These are phyloP conservation scores for rat (Rattus norvegicus) DNA, from an alignment of 2,113 vertebrate species.

Conservation along the genomic window GRCr8 NC_086035.1:28966501-28967000, in stretches of 20 bases:
- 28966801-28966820: not conserved
- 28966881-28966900: not conserved
- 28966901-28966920: not conserved
- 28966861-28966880: not conserved
- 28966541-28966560: conserved; percentile 15
- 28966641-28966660: not conserved
- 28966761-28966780: not conserved
- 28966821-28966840: not conserved
- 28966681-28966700: not conserved
- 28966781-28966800: not conserved
- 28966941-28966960: not conserved
- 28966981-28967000: conserved; percentile 3
- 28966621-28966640: not conserved
- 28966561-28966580: not conserved
- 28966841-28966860: not conserved
- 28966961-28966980: conserved; percentile 12
- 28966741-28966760: not conserved
- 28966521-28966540: conserved; percentile 42
- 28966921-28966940: not conserved
- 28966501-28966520: conserved; percentile 18
- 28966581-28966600: not conserved
- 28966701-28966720: not conserved
- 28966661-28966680: not conserved
- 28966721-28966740: not conserved
- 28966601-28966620: not conserved